Evolutionary conservation across 2,888 invertebrate genomes (phyloP).

Genomic region (Horisme vitalbata): DNA sequence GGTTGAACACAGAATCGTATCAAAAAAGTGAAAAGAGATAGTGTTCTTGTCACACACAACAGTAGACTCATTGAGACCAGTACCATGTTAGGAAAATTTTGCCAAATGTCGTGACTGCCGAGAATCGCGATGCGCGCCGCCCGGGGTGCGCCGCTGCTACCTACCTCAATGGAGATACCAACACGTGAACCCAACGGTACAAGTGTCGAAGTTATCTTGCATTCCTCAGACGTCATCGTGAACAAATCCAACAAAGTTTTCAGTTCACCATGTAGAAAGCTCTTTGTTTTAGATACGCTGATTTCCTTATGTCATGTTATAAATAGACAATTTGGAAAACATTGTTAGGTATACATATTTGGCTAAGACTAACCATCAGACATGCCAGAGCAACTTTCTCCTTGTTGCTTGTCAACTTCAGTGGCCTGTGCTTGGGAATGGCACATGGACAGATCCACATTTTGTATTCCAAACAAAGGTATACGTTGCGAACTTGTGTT

Average conservation of each 20-base stretch:
- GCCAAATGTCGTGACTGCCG: slow-evolving; percentile 81
- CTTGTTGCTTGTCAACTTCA: slow-evolving; percentile 28
- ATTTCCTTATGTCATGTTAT: slow-evolving; percentile 10
- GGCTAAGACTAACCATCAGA: slow-evolving; percentile 36
- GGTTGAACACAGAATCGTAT: too few species aligned
- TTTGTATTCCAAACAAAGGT: slow-evolving; percentile 30
- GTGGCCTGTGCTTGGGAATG: slow-evolving; percentile 21
- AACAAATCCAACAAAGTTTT: slow-evolving; percentile 27
- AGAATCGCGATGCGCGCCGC: slow-evolving; percentile 79
- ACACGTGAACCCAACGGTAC: slow-evolving; percentile 75
- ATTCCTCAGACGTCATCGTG: slow-evolving; percentile 46
- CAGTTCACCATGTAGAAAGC: slow-evolving; percentile 24
- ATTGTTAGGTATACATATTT: slow-evolving; percentile 6
- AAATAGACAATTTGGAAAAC: slow-evolving; percentile 17
- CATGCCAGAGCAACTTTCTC: slow-evolving; percentile 33
- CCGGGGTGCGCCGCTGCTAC: slow-evolving; percentile 70
- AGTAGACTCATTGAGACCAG: slow-evolving; percentile 28
- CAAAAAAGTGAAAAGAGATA: slow-evolving; percentile 76
- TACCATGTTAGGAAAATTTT: slow-evolving; percentile 74
- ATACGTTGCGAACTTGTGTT: slow-evolving; percentile 24
- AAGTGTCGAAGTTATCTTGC: slow-evolving; percentile 65
- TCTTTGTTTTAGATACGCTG: slow-evolving; percentile 5
- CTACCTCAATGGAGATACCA: slow-evolving; percentile 74
- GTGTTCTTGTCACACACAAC: slow-evolving; percentile 71
- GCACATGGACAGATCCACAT: slow-evolving; percentile 27